phyloP scores from a whole-genome alignment of 2,113 vertebrate genomes.

The Hypomesus transpacificus region DNA sequence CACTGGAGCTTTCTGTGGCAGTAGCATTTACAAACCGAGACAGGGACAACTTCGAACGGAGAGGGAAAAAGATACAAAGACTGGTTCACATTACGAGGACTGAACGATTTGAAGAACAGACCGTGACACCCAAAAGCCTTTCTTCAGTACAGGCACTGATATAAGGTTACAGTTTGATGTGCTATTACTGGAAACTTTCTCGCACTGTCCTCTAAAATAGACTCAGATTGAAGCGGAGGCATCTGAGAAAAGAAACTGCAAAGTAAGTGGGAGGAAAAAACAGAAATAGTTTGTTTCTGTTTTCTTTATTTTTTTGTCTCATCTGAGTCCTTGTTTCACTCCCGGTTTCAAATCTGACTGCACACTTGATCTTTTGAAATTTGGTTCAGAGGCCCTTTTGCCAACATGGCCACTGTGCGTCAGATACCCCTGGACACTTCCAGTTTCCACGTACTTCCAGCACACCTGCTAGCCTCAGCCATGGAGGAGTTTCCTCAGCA shows the following conservation, averaged over 20 bases:
- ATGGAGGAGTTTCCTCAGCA: constrained; percentile 90
- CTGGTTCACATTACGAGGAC: not conserved
- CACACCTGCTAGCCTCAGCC: constrained; percentile 73
- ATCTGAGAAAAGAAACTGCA: too few relatives aligned
- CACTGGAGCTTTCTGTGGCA: constrained; percentile 47
- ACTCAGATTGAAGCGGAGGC: too few relatives aligned
- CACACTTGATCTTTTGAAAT: not conserved
- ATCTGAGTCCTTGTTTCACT: not conserved
- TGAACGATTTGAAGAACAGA: too few relatives aligned
- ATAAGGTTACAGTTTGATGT: too few relatives aligned
- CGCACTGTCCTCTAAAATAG: too few relatives aligned
- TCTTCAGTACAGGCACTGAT: too few relatives aligned
- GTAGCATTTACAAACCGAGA: constrained; percentile 45
- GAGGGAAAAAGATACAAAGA: not conserved
- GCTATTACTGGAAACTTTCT: too few relatives aligned
- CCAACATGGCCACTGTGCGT: constrained; percentile 77
- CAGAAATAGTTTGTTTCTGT: not conserved
- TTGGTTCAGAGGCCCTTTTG: not conserved
- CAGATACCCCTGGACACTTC: constrained; percentile 74
- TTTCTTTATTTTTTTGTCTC: not conserved
- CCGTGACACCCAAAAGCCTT: too few relatives aligned
- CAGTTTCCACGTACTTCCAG: constrained; percentile 81
- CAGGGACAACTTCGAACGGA: not conserved
- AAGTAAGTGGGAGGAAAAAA: too few relatives aligned
- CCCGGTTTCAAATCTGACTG: not conserved